Evolutionary conservation across 2,797 vertebrate genomes (phyloP), one percentile per base, ranked within the genome.

Genomic region (Sternarchorhynchus goeldii): DNA sequence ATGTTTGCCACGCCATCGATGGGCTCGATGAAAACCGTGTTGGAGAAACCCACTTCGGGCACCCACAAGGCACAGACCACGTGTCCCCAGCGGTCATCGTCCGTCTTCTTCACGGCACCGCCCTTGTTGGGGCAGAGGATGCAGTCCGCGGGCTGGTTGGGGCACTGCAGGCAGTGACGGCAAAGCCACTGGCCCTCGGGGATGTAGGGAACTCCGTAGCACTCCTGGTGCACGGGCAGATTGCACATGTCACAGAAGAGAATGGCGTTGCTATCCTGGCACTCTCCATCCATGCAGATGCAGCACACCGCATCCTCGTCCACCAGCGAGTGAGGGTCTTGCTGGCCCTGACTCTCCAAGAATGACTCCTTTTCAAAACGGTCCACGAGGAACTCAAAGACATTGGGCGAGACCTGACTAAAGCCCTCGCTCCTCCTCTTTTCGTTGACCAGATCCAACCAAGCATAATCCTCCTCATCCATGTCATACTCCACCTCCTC

Each of bases 121-220:
- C 97, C 97, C 90, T 93, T 95, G 88, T 97, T 99, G 71, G 97
- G 97, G 88, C 97, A 99, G 39, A 99, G 94, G 83, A 99, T 93
- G 72, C 97, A 99, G 85, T 93, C 93, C 4, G 95, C 95, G 0
- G 95, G 94, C 82, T 93, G 93, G 32, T 90, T 88, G 39, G 96
- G 95, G 5, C 93, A 92, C 92, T 97, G 95, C 79, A 99, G 93
- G 91, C 97, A 99, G 88, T 96, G 96, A 8, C 97, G 94, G 88
- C 97, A 99, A 25, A 97, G 94, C 97, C 97, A 99, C 91, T 97
- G 97, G 84, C 97, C 97, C 90, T 99, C 97, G 0, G 97, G 97
- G 86, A 98, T 95, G 87, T 99, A 98, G 87, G 97, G 97, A 81
- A 99, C 97, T 12, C 97, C 97, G 8, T 99, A 99, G 85, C 97